Percentiles rank a stretch among this genome's conserved stretches.
Conservation (phyloP, 1,140 invertebrate species). For the Macrobrachium rosenbergii region DNA sequence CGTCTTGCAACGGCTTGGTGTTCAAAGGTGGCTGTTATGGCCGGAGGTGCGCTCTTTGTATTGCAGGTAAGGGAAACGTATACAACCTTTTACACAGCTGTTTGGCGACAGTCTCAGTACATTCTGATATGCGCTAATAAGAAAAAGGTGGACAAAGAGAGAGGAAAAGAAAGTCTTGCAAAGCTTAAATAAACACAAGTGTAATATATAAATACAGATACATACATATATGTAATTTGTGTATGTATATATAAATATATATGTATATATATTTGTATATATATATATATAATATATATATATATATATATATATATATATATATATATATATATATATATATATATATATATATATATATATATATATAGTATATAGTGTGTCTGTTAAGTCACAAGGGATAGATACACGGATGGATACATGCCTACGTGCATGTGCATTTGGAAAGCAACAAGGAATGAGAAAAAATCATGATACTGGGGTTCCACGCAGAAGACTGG, state of each 20-base stretch:
- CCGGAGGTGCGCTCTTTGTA: too few species aligned
- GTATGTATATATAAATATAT: background rate
- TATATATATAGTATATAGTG: background rate
- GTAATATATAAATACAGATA: background rate
- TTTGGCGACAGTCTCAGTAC: too few species aligned
- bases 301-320: constrained; percentile 24
- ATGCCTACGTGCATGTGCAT: too few species aligned
- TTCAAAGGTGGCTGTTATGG: too few species aligned
- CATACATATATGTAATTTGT: background rate
- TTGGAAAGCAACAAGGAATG: too few species aligned
- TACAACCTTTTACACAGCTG: too few species aligned
- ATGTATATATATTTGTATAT: background rate
- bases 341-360: constrained; percentile 19
- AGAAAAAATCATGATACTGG: too few species aligned
- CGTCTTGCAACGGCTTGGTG: too few species aligned
- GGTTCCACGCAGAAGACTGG: too few species aligned
- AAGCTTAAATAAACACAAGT: background rate
- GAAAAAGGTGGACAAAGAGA: background rate
- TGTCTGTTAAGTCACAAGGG: too few species aligned
- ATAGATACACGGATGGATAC: too few species aligned
- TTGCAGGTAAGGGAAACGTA: too few species aligned
- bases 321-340: constrained; percentile 21
- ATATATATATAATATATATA: constrained; percentile 20
- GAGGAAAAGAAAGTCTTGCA: background rate
- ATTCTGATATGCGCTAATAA: background rate